phyloP scores from a whole-genome alignment of 2,113 vertebrate genomes.

The Xiphophorus hellerii region DNA sequence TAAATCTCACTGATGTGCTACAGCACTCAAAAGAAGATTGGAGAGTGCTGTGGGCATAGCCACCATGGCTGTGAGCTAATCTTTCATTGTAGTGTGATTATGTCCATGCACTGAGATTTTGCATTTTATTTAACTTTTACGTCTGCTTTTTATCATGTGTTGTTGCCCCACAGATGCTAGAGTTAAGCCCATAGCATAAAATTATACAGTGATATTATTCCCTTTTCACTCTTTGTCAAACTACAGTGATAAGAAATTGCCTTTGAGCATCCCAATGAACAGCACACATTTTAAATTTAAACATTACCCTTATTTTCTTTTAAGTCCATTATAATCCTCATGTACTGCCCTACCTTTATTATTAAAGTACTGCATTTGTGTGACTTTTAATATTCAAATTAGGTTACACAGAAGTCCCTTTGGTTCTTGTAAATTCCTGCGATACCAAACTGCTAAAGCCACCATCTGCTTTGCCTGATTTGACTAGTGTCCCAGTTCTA shows the following conservation, averaged over 20 bases:
- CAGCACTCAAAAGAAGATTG: background rate
- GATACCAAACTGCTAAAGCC: background rate
- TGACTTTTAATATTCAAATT: background rate
- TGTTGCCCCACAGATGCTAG: background rate
- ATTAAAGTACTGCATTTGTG: background rate
- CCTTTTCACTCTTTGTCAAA: background rate
- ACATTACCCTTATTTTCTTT: background rate
- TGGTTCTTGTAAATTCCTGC: background rate
- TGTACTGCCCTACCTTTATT: background rate
- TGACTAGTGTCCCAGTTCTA: background rate
- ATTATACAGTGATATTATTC: background rate
- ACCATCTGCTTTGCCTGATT: background rate
- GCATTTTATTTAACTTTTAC: background rate
- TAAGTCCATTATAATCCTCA: background rate
- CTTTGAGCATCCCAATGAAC: background rate
- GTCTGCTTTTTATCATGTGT: background rate
- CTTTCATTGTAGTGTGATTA: background rate
- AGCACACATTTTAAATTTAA: background rate
- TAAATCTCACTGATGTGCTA: background rate
- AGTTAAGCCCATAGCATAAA: background rate
- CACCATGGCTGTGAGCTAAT: constrained; percentile 3
- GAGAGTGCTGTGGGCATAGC: background rate
- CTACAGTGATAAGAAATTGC: background rate
- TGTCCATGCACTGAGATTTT: background rate
- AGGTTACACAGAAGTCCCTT: background rate